Conservation (phyloP, 2,797 vertebrate species). For the Erithacus rubecula region DNA sequence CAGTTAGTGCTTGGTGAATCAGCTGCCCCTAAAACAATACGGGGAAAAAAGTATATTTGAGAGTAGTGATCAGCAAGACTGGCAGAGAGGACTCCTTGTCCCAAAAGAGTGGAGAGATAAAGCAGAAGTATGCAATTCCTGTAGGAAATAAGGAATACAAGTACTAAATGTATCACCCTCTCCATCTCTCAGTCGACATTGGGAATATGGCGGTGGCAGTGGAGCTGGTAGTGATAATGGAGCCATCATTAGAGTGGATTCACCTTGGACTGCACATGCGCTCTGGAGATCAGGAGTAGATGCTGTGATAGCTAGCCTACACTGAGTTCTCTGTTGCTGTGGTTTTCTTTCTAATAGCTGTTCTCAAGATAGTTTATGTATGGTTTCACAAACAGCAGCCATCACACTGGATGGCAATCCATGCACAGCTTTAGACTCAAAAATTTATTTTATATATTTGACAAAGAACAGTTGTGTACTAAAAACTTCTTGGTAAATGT, state of each 20-base stretch:
- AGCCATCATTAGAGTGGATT: background rate
- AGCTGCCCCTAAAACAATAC: background rate
- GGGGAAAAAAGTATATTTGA: background rate
- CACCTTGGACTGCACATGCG: background rate
- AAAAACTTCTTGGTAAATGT: background rate
- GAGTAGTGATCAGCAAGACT: background rate
- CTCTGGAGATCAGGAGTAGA: background rate
- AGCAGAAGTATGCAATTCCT: background rate
- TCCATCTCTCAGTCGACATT: background rate
- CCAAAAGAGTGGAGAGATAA: background rate
- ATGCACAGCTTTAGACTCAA: background rate
- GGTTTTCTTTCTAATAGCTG: background rate
- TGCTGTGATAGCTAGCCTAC: background rate
- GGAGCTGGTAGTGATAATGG: background rate
- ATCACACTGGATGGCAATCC: background rate
- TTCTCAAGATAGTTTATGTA: background rate
- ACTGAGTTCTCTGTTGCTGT: background rate
- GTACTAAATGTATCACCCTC: background rate
- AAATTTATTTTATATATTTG: background rate
- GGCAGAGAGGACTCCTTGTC: background rate
- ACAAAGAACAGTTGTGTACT: background rate
- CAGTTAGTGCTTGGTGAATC: background rate
- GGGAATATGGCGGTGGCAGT: accelerated
- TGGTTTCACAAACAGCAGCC: background rate
- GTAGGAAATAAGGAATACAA: no score